Conservation (phyloP, 53 echinoderm and acorn worm species). For the Temnopleurus reevesii region DNA sequence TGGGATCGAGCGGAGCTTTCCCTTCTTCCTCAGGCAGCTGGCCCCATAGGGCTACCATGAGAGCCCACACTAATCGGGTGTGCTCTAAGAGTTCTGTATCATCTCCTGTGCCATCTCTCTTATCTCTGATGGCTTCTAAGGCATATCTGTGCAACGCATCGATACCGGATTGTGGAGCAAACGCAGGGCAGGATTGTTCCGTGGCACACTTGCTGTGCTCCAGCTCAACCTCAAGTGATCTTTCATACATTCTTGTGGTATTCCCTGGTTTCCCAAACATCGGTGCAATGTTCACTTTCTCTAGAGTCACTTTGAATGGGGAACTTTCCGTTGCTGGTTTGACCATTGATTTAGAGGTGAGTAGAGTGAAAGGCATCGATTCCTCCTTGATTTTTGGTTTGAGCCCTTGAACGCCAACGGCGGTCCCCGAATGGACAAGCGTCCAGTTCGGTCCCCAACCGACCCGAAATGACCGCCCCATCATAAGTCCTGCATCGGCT, state of each 20-base stretch:
- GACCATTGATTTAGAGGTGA: slow-evolving; percentile 73
- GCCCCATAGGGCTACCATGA: slow-evolving; percentile 95
- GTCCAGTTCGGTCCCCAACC: slow-evolving; percentile 97
- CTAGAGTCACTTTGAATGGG: slow-evolving; percentile 83
- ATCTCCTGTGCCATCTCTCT: slow-evolving; percentile 61
- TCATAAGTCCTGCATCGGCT: slow-evolving; percentile 82
- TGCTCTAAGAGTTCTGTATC: slow-evolving; percentile 76
- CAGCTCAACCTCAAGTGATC: slow-evolving; percentile 74
- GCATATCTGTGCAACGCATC: slow-evolving; percentile 82
- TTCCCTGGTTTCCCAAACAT: neutral
- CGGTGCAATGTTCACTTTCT: slow-evolving; percentile 80
- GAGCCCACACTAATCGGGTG: slow-evolving; percentile 77
- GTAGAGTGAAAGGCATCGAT: slow-evolving; percentile 68
- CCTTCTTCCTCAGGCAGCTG: slow-evolving; percentile 72
- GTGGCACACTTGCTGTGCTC: slow-evolving; percentile 80
- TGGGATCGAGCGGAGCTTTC: slow-evolving; percentile 63
- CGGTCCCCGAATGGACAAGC: slow-evolving; percentile 86
- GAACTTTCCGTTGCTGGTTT: slow-evolving; percentile 70
- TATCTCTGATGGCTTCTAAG: slow-evolving; percentile 65
- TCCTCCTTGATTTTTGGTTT: slow-evolving; percentile 76
- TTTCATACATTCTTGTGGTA: slow-evolving; percentile 34
- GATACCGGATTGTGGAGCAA: slow-evolving; percentile 78
- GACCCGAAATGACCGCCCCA: slow-evolving; percentile 85
- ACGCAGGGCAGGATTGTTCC: slow-evolving; percentile 77
- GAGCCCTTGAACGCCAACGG: slow-evolving; percentile 61